Base-by-base conservation (phyloP, 2,888 invertebrate genomes). In the Agrotis clavis region DNA sequence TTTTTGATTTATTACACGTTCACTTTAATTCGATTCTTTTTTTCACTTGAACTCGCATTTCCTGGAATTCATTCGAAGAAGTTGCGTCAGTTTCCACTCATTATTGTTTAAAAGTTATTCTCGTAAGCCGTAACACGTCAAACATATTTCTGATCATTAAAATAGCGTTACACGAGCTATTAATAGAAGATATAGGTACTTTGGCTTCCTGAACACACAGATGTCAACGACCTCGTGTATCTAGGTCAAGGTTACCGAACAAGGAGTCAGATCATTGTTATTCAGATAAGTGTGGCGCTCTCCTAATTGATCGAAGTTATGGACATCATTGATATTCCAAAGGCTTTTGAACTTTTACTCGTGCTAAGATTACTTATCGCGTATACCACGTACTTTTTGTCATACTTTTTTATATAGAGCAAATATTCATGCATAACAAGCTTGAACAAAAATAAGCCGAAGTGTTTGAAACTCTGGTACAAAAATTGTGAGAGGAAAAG, bases 181-280 rank as follows among this genome's bases (percentile, higher is more conserved):
- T 75, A 76, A 77, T 63, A 72, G 69, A 74, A 73, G 47, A 53
- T 63, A 61, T 54, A 25, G 48, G 35, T 51, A 59, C 65, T 79
- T 9, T 14, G 57, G n/a, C 57, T 19, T 57, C 64, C 70, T 70
- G 19, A 18, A 25, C 66, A 59, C 21, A 30, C 45, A 45, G 59
- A 73, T 77, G 90, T 86, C 86, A 89, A 82, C 73, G 86, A 88
- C 88, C 89, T 83, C 81, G 65, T 66, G n/a, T 50, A 82, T 83
- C 7, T 77, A 78, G 89, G 88, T 90, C 90, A 90, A 90, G 89
- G 88, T 74, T 80, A 80, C 51, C 35, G 25, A 59, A 74, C 62
- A 61, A 68, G 72, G 69, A 47, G 59, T 71, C 65, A 71, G 57
- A 65, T 61, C 76, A 82, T 82, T 85, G 72, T 74, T 86, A 83